Conservation (phyloP, 2,113 vertebrate genomes). For the Caretta caretta region DNA sequence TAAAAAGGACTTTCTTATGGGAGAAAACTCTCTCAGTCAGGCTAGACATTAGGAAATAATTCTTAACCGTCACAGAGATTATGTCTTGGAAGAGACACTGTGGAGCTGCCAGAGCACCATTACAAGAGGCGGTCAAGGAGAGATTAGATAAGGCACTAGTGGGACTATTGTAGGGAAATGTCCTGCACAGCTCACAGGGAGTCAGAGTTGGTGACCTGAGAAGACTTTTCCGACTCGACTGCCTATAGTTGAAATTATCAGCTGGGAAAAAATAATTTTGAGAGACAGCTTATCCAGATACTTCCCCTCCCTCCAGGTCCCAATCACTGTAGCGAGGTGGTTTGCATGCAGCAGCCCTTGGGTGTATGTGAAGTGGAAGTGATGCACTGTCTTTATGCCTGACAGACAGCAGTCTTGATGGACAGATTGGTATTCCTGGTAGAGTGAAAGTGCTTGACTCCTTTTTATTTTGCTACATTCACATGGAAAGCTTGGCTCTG, state of each 20-base stretch:
- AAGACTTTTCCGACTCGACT: not conserved
- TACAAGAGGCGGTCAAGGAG: not conserved
- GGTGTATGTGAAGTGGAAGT: not conserved
- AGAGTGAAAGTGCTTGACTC: rapidly evolving
- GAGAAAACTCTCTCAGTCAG: not conserved
- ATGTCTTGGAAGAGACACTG: rapidly evolving
- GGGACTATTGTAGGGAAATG: not conserved
- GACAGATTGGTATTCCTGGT: not conserved
- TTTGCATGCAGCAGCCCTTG: not conserved
- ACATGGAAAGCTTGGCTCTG: not conserved
- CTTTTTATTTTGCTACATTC: not conserved
- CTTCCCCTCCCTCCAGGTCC: not conserved
- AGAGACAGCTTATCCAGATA: not conserved
- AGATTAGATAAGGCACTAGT: not conserved
- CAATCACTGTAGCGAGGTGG: rapidly evolving
- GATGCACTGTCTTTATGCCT: not conserved
- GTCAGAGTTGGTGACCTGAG: not conserved
- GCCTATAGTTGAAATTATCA: not conserved
- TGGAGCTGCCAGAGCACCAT: rapidly evolving
- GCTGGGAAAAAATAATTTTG: not conserved
- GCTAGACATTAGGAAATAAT: not conserved
- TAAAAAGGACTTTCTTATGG: not conserved
- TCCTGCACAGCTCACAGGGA: not conserved
- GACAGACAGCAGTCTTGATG: not conserved
- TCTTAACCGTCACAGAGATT: not conserved